Base-by-base conservation (phyloP, 2,888 invertebrate genomes). In the Leucania comma region DNA sequence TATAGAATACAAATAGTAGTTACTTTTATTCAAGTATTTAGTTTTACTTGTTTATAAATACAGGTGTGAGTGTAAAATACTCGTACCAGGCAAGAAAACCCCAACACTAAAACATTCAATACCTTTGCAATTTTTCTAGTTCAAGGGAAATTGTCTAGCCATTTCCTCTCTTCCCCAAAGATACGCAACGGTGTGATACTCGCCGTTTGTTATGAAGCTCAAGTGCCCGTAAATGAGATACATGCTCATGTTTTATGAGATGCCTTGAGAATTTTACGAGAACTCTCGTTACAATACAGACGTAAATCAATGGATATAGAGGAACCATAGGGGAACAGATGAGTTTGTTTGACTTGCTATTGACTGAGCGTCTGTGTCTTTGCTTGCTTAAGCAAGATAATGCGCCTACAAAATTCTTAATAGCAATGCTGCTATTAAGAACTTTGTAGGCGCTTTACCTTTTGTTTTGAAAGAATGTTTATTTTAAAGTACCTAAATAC, bases 211-310 rank as follows among this genome's bases (percentile, higher is more conserved):
- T 87, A 84, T 71, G 75, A 76, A 81, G 83, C 77, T 89, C 88
- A 90, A 90, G 90, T 87, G 76, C 81, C 85, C 89, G 88, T 91
- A 89, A 92, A 92, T 89, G 89, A 89, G 89, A 90, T 88, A 88
- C 87, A 88, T 85, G 84, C 79, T 82, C 86, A 66, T 87, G 82
- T 90, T 92, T 92, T 90, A 91, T 82, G 90, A 88, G 87, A 85
- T 85, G 73, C 79, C 83, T 87, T 74, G 72, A 87, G 87, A 86
- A 87, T 90, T 90, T 92, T 90, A 91, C 85, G 89, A 87, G 87
- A 78, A 82, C 81, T 73, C 77, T 80, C 75, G 80, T 78, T 78
- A 64, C 61, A 64, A 35, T 56, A 62, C 59, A 72, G 66, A 82
- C 73, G 78, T 73, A 72, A 86, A 86, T 85, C 83, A 80, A 83